Evolutionary conservation across 2,113 vertebrate genomes (phyloP), one percentile per base, ranked within the genome.

Genomic region (Mus spicilegus): DNA sequence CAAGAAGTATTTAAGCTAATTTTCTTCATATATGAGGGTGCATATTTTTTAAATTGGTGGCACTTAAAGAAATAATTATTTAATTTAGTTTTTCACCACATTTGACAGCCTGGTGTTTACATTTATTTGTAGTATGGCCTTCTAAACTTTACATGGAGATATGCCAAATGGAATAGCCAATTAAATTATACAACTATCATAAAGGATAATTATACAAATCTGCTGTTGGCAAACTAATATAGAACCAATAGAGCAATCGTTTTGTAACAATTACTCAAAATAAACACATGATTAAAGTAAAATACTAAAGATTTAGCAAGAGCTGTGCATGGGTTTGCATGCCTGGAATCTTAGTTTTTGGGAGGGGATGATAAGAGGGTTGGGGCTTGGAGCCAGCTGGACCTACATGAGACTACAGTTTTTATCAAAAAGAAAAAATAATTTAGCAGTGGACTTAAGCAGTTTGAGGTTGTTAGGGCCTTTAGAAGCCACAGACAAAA

Each of bases 1-100:
- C 95, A 98, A 99, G 97, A 98, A 99, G 58, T 36, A 72, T 94
- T 67, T 77, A 80, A 30, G 54, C 78, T 63, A 77, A 49, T 80
- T 39, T 72, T 91, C 12, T 76, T 94, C 72, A 63, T 86, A 76
- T 8, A 87, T 24, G 20, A 63, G 7, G 12, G 70, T 89, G 51
- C 49, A 54, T 94, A 51, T 58, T 91, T 97, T 95, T 95, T 94
- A 90, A 94, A 30, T 88, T 95, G 80, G 3, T 81, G 85, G 58
- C 77, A 14, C 61, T 90, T 88, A 65, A 91, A 91, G 46, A 91
- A 86, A 33, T 87, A 20, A 86, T 91, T 86, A 7, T 87, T 93
- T 17, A 67, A 81, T 88, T 95, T 58, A 93, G 73, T 58, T 85
- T 96, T 97, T 69, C 12, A 65, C 46, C 56, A 85, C 42, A 85